Percentiles rank a stretch among this genome's conserved stretches.
phyloP scores from a whole-genome alignment of 2,888 invertebrate genomes.

The Drosophila bunnanda region DNA sequence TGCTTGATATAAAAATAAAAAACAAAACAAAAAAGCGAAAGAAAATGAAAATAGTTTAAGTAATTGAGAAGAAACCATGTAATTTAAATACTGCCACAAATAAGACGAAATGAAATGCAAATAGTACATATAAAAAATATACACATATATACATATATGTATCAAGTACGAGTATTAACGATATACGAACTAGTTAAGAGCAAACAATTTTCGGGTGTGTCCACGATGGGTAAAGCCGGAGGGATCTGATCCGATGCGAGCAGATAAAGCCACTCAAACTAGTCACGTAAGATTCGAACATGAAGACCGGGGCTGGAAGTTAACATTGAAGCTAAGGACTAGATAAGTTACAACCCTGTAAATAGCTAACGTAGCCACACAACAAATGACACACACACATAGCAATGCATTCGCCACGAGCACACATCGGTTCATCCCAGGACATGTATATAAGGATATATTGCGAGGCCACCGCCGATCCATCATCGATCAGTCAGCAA shows the following conservation, averaged over 20 bases:
- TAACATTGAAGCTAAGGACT: conserved; percentile 82
- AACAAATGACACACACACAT: conserved; percentile 26
- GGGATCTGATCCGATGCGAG: conserved; percentile 5
- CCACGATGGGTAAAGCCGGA: conserved; percentile 1
- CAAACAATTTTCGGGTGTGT: conserved; percentile 46
- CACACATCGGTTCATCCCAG: conserved; percentile 31
- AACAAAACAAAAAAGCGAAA: conserved; percentile 24
- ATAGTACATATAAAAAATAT: conserved; percentile 44
- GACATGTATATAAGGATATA: conserved; percentile 40
- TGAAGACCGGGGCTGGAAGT: conserved; percentile 83
- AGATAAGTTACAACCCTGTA: conserved; percentile 48
- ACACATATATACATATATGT: conserved; percentile 43
- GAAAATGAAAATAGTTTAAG: conserved; percentile 31
- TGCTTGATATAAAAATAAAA: conserved; percentile 56
- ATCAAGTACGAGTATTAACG: conserved; percentile 39
- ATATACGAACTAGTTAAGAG: conserved; percentile 48
- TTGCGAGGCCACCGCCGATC: conserved; percentile 31
- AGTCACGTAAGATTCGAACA: conserved; percentile 64
- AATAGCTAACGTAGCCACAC: conserved; percentile 43
- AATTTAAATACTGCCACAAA: conserved; percentile 82
- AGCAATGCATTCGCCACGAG: conserved; percentile 32
- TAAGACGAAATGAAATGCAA: conserved; percentile 70
- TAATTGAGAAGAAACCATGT: conserved; percentile 61
- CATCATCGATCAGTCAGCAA: conserved; percentile 34
- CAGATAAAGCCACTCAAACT: conserved; percentile 36